phyloP scores from a whole-genome alignment of 2,888 invertebrate genomes.

The Chalcosyrphus nemorum region DNA sequence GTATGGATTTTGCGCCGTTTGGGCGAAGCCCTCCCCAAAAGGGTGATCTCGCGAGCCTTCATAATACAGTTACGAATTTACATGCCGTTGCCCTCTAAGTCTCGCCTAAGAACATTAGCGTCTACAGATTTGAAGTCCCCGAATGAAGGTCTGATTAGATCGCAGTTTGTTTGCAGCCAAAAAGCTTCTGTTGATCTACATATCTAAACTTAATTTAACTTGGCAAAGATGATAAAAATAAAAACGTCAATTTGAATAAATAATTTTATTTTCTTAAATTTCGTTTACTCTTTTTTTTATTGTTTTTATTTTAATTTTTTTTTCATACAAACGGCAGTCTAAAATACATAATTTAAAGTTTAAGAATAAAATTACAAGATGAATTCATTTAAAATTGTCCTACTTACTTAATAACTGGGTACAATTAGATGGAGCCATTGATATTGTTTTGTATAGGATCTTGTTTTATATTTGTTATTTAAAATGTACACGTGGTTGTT shows the following conservation, averaged over 20 bases:
- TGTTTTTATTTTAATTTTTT: conserved; percentile 15
- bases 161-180: too few species aligned
- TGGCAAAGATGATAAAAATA: too few species aligned
- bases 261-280: conserved; percentile 23
- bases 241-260: conserved; percentile 27
- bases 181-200: too few species aligned
- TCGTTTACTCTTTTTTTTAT: conserved; percentile 15
- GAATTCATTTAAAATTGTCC: conserved; percentile 50
- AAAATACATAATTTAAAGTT: conserved; percentile 55
- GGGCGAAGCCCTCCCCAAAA: too few species aligned
- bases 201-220: too few species aligned
- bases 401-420: conserved; percentile 54
- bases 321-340: conserved; percentile 67
- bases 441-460: conserved; percentile 43
- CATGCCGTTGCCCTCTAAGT: too few species aligned
- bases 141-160: too few species aligned
- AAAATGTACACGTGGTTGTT: conserved; percentile 44
- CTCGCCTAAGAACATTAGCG: too few species aligned
- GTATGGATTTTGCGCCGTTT: too few species aligned
- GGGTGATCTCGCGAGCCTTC: too few species aligned
- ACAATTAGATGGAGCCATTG: conserved; percentile 53
- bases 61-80: too few species aligned
- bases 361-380: conserved; percentile 48
- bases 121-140: too few species aligned
- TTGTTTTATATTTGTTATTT: conserved; percentile 31